Base-by-base conservation (phyloP, 2,113 vertebrate species). In the Acanthisitta chloris region DNA sequence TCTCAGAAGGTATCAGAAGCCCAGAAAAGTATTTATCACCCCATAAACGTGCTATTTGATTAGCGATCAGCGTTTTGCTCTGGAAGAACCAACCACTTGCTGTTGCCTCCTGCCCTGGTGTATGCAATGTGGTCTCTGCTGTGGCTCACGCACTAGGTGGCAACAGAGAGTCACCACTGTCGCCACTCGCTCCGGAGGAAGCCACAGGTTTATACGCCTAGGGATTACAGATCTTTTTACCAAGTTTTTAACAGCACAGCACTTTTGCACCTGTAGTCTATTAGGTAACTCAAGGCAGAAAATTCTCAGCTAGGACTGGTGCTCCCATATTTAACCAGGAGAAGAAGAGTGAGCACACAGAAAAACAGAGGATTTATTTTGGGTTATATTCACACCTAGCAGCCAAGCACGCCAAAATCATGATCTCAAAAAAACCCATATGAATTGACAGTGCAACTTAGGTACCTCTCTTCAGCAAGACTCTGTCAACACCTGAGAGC, bases 61-160 rank as follows among this genome's bases (percentile, higher is more conserved):
- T 8, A 59, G 23, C 0, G 1, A 43, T 19, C 38, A 28, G 52
- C 13, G 5, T 81, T 88, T 36, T 14, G 15, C 54, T 23, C 9
- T 36, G 49, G 20, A 70, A 65, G 42, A 33, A 7, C 8, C 18
- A 52, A 10, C 5, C 16, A 0, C 24, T 6, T 49, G 31, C 8
- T 10, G 20, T 62, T 49, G 8, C 46, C 31, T 42, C 26, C 61
- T 7, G 12, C 33, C 14, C 17, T 25, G 57, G 31, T 2, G 0
- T 43, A 15, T 20, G 69, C 6, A 0, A 0, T 10, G 28, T 1
- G 4, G 14, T 78, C 26, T 86, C 24, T 42, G 29, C 17, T 59
- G 73, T 13, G 45, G 45, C 66, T 90, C 24, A 33, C 16, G 79
- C 96, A 87, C 85, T 61, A 95, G 93, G 67, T 97, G 96, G 93